Evolutionary conservation across 2,797 vertebrate genomes (phyloP), one percentile per base, ranked within the genome.

Genomic region (Crocidura indochinensis): DNA sequence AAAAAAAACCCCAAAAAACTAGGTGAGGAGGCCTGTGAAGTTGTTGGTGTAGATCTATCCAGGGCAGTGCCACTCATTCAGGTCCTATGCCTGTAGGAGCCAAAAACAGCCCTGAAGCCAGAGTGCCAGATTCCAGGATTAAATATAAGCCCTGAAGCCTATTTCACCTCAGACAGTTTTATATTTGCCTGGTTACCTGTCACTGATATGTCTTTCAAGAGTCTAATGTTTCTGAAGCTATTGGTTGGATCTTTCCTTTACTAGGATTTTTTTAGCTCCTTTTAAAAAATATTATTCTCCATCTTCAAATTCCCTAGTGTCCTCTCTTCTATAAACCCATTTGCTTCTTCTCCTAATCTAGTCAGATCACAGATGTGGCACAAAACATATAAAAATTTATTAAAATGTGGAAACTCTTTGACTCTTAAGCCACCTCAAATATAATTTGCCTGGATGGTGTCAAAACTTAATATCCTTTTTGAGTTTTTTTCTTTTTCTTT

Each of bases 371-470:
- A 94, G 94, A 87, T 84, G 69, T 82, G 78, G 81, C 87, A 92
- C 78, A 93, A 95, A 96, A 95, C 94, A 95, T 94, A 94, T 92
- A 94, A 94, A 95, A 96, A 95, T 92, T 94, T 96, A 96, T 95
- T 96, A 96, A 95, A 95, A 92, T 92, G 83, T 95, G 90, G 86
- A 87, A 94, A 92, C 86, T 92, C 93, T 96, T 96, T 94, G 95
- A 96, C 88, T 96, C 88, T 94, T 94, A 95, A 96, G 93, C 87
- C 90, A 95, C 71, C 93, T 90, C 95, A 96, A 95, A 95, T 95
- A 95, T 95, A 95, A 96, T 96, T 95, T 95, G 86, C 88, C 77
- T 96, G 86, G 84, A 84, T 64, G 56, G 90, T 94, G 93, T 95
- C 93, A 95, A 96, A 95, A 91, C 65, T 64, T 94, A 95, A 95